These are phyloP conservation scores for Mystacornis crossleyi DNA, from an alignment of 2,113 vertebrate genomes.

Conservation along the genomic window DNA sequence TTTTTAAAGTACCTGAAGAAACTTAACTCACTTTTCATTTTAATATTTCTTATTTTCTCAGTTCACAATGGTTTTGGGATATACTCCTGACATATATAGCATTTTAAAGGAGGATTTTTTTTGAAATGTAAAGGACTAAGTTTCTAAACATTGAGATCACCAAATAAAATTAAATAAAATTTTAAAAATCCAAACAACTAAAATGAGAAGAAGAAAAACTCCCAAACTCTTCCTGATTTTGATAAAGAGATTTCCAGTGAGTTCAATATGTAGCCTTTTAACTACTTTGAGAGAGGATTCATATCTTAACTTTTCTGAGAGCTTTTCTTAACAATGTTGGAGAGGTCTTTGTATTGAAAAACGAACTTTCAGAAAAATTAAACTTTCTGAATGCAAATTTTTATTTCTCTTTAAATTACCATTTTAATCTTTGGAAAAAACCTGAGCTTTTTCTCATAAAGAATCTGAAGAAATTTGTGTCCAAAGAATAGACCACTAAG, in stretches of 20 bases:
- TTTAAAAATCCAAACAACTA: neutral
- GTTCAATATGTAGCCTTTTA: rapidly evolving
- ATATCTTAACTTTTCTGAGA: neutral
- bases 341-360: neutral
- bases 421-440: neutral
- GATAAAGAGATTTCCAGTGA: neutral
- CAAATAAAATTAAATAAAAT: no score
- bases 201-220: neutral
- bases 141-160: neutral
- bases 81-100: neutral
- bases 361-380: neutral
- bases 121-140: neutral
- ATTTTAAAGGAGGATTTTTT: neutral
- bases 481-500: neutral
- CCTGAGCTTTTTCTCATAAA: rapidly evolving
- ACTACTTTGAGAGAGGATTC: neutral
- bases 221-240: neutral
- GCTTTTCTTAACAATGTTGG: neutral
- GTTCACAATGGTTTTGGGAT: neutral
- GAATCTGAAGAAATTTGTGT: neutral
- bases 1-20: neutral
- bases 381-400: neutral
- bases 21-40: neutral
- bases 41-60: neutral
- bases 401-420: neutral